These are phyloP conservation scores for Synanthedon formicaeformis DNA, from an alignment of 2,888 invertebrate genomes.

Conservation along the genomic window DNA sequence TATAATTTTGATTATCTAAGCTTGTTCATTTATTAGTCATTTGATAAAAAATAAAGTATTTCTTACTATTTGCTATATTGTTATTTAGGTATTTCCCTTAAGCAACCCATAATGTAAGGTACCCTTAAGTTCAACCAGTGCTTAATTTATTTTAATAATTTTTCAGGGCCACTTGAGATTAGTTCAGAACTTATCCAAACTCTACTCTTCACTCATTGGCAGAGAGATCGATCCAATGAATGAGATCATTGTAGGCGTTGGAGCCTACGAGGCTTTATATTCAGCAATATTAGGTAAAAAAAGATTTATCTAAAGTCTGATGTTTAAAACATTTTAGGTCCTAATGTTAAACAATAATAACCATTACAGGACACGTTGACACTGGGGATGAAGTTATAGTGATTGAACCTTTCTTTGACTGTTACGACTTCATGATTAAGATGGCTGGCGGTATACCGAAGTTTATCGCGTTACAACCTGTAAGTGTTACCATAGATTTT, in stretches of 20 bases:
- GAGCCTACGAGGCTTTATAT: constrained; percentile 96
- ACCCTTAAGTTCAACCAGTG: too few species aligned
- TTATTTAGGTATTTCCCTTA: too few species aligned
- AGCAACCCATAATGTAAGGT: too few species aligned
- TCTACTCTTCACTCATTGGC: constrained; percentile 85
- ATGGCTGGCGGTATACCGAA: constrained; percentile 88
- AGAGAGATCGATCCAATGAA: constrained; percentile 84
- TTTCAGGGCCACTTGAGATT: constrained; percentile 91
- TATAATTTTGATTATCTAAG: too few species aligned
- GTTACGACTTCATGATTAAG: constrained; percentile 94
- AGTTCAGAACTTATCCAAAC: constrained; percentile 83
- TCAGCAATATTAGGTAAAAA: constrained; percentile 76
- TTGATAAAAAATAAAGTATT: too few species aligned
- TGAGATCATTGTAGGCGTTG: constrained; percentile 90
- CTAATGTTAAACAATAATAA: neutral
- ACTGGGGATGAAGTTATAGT: constrained; percentile 93
- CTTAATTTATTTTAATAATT: too few species aligned
- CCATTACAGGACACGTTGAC: constrained; percentile 84
- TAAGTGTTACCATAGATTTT: constrained; percentile 41
- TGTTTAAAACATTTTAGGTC: neutral
- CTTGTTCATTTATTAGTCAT: too few species aligned
- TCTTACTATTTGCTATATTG: too few species aligned
- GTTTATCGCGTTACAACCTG: constrained; percentile 88
- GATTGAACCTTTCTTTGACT: constrained; percentile 98
- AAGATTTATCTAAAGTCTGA: too few species aligned